Conservation (phyloP, 2,888 invertebrate species). For the Drosophila anomelani region DNA sequence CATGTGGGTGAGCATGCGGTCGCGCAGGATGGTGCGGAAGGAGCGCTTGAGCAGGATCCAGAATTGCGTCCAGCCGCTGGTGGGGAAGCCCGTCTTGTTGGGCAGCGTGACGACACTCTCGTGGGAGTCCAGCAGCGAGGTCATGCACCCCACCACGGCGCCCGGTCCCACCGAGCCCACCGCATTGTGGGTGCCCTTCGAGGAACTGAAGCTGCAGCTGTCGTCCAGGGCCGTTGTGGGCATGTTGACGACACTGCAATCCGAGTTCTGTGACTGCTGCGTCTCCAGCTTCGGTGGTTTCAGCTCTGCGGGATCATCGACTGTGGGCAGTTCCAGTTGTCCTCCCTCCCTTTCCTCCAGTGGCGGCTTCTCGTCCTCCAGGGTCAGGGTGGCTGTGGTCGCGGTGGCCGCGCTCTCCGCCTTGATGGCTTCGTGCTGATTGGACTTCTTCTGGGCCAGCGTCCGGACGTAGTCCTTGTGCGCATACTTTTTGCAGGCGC, state of each 20-base stretch:
- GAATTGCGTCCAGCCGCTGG: conserved; percentile 93
- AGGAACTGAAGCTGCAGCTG: conserved; percentile 78
- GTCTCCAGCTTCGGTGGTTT: conserved; percentile 84
- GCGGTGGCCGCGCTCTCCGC: conserved; percentile 60
- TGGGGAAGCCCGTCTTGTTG: conserved; percentile 90
- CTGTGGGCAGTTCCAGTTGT: conserved; percentile 80
- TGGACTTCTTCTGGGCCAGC: conserved; percentile 36
- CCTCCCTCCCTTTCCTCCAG: conserved; percentile 40
- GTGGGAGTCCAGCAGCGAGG: conserved; percentile 89
- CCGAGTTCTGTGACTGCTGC: conserved; percentile 81
- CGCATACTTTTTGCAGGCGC: conserved; percentile 88
- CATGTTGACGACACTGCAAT: conserved; percentile 81
- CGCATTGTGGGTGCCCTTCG: conserved; percentile 84
- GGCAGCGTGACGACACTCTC: conserved; percentile 89
- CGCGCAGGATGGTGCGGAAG: conserved; percentile 92
- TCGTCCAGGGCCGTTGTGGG: conserved; percentile 72
- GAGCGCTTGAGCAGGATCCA: conserved; percentile 94
- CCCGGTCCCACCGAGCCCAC: conserved; percentile 65
- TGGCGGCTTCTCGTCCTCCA: conserved; percentile 85
- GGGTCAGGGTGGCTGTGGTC: conserved; percentile 83
- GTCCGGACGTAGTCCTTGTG: conserved; percentile 81
- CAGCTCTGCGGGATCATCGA: conserved; percentile 78
- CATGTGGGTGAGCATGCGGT: conserved; percentile 95
- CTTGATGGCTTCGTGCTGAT: conserved; percentile 86
- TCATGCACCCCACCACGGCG: conserved; percentile 87